Conservation (phyloP, 92 coral and sea anemone genomes). For the Porites rus region DNA sequence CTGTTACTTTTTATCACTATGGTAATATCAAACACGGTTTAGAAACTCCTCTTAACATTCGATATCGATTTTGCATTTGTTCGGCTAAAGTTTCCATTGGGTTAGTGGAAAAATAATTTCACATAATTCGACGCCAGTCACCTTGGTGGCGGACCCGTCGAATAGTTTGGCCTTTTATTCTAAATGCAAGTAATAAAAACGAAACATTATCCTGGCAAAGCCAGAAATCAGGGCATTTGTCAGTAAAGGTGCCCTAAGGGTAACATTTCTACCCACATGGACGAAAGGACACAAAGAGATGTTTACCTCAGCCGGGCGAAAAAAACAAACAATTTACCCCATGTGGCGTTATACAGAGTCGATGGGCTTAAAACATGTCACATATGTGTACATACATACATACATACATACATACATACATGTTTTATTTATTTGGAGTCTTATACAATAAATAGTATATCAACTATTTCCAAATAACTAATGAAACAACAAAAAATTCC, state of each 20-base stretch:
- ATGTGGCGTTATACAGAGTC: neutral
- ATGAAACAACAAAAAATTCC: no score
- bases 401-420: no score
- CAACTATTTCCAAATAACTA: no score
- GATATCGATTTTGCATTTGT: no score
- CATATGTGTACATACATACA: no score
- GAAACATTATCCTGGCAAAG: neutral
- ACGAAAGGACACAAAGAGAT: conserved; percentile 11
- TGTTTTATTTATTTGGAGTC: no score
- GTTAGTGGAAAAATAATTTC: neutral
- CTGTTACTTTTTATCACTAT: no score
- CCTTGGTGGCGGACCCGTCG: neutral
- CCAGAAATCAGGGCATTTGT: neutral
- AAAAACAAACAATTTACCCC: neutral
- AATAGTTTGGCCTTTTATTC: conserved; percentile 2
- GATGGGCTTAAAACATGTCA: neutral
- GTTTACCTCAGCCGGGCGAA: neutral
- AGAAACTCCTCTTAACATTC: no score
- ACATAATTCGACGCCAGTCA: neutral
- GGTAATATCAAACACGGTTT: no score
- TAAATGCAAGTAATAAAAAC: conserved; percentile 8
- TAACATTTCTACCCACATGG: neutral
- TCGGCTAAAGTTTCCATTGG: no score
- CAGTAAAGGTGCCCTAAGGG: conserved; percentile 28
- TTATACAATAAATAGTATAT: no score